These are phyloP conservation scores for Caenorhabditis briggsae DNA, from an alignment of 1,140 invertebrate species.

Conservation along the genomic window DNA sequence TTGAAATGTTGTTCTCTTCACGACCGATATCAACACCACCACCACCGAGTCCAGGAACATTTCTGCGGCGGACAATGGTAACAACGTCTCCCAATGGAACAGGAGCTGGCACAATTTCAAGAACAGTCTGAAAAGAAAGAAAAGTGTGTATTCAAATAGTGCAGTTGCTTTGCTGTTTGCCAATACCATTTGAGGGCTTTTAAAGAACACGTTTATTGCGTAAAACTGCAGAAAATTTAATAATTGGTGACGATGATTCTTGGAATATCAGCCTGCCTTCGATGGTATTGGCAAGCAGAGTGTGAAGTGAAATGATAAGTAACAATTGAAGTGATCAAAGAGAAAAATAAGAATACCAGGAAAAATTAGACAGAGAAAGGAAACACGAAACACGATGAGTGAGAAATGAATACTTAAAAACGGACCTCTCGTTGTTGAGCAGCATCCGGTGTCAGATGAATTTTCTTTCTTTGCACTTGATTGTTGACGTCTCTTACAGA, in stretches of 20 bases:
- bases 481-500: background rate
- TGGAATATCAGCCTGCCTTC: constrained; percentile 18
- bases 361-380: background rate
- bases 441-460: background rate
- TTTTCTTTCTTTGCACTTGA: constrained; percentile 45
- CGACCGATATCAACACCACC: background rate
- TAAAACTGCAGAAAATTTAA: background rate
- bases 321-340: background rate
- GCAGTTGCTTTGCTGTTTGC: background rate
- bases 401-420: background rate
- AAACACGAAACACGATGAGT: background rate
- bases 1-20: background rate
- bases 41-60: background rate
- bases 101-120: background rate
- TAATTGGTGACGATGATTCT: background rate
- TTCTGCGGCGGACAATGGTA: background rate
- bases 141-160: background rate
- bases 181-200: constrained; percentile 1
- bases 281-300: constrained; percentile 46
- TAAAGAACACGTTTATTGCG: constrained; percentile 26
- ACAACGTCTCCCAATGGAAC: background rate
- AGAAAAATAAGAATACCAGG: too few species aligned
- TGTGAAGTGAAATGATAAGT: background rate
- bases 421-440: constrained; percentile 18
- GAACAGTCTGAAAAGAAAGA: background rate